Evolutionary conservation across 2,113 vertebrate genomes (phyloP).

Genomic region (Geococcyx californianus): DNA sequence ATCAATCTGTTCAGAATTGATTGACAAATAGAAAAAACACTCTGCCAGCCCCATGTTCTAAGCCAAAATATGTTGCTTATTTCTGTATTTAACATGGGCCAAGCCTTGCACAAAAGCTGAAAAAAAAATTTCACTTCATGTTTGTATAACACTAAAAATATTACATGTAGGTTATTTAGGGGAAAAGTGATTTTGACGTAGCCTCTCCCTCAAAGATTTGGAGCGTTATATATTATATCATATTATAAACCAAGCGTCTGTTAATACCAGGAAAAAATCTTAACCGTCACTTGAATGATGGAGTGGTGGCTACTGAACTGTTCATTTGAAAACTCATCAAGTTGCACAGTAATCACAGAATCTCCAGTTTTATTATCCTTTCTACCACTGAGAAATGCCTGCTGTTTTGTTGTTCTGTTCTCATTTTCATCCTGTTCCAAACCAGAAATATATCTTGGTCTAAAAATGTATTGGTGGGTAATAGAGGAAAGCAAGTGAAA

Average conservation of each 20-base stretch:
- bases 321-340: neutral
- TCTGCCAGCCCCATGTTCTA: neutral
- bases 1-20: neutral
- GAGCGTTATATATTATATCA: neutral
- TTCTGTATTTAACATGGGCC: neutral
- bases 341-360: neutral
- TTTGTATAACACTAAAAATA: neutral
- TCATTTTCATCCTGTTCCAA: slow-evolving; percentile 21
- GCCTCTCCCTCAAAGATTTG: neutral
- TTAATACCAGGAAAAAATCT: neutral
- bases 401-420: neutral
- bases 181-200: neutral
- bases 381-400: neutral
- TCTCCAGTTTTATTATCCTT: neutral
- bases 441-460: slow-evolving; percentile 6
- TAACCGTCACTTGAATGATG: neutral
- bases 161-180: neutral
- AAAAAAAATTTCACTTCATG: neutral
- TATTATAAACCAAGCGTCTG: neutral
- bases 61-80: neutral
- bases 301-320: neutral
- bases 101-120: neutral
- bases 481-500: slow-evolving; percentile 25
- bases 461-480: slow-evolving; percentile 1
- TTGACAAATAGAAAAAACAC: neutral